A percentile compares a stretch with the other conserved stretches of the same genome.
Conservation (phyloP, 2,888 invertebrate genomes). For the Drosophila falleni region DNA sequence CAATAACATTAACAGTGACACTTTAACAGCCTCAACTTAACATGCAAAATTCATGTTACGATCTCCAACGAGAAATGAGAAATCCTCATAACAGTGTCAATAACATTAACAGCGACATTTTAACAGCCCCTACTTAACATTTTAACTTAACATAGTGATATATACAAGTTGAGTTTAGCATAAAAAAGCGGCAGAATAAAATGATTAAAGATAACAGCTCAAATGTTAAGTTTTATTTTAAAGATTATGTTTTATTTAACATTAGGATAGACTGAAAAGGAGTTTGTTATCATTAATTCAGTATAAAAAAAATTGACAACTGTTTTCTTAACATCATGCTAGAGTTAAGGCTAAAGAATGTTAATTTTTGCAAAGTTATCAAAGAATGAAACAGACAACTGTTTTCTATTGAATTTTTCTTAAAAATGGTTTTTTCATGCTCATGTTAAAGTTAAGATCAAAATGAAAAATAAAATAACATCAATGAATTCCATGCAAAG, state of each 20-base stretch:
- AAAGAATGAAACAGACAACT: not conserved
- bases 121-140: no score
- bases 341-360: not conserved
- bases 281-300: no score
- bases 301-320: no score
- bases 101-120: not conserved
- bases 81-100: not conserved
- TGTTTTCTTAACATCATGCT: not conserved
- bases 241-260: no score
- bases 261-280: not conserved
- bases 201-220: no score
- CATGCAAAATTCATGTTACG: not conserved
- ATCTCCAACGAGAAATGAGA: not conserved
- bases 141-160: no score
- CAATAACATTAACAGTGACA: not conserved
- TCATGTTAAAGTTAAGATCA: not conserved
- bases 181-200: no score
- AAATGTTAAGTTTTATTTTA: no score
- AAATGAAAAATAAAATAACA: not conserved
- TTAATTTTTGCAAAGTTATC: no score
- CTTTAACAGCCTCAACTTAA: not conserved
- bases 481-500: constrained; percentile 12
- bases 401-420: not conserved
- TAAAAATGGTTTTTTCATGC: constrained; percentile 17
- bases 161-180: no score